Evolutionary conservation across 2,113 vertebrate species (phyloP), one percentile per base, ranked within the genome.

Genomic region (Takifugu flavidus): DNA sequence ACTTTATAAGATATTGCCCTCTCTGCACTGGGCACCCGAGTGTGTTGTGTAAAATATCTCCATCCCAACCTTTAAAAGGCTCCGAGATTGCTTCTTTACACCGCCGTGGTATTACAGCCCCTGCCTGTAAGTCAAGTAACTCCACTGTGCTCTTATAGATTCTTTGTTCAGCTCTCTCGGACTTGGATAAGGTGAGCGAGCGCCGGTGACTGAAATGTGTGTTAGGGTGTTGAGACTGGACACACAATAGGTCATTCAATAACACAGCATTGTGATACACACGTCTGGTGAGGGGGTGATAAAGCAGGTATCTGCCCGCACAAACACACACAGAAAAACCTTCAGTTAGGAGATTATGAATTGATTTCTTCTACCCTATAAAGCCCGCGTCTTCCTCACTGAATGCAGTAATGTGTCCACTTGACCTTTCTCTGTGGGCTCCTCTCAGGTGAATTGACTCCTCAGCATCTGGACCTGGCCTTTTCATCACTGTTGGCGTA

Each of bases 271-370:
- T 26, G 49, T 78, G 80, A 81, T 70, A 64, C 79, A 74, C 72
- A 80, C 69, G 79, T 75, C 75, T 59, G 57, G 57, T 64, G 76
- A 82, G 60, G 77, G 61, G 78, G 78, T 78, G 74, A 78, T 70
- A 58, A 27, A 58, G 72, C 56, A 4, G 59, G 60, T 62, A 70
- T 64, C 56, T 47, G 67, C 52, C 53, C 58, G 49, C 66, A 28
- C 26, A 26, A 15, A 53, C 34, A 6, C 57, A 58, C 62, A 56
- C 63, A 75, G 62, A 85, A 84, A 82, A 85, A 76, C 60, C 77
- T 84, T 86, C 79, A 79, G 83, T 84, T 86, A 79, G 83, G 84
- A 82, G 82, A 86, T 89, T 86, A 90, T 85, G 82, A 88, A 91
- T 89, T 87, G 86, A 90, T 91, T 91, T 89, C 77, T 87, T 83